These are phyloP conservation scores for Donacobius atricapilla DNA, from an alignment of 2,113 vertebrate species.

Conservation along the genomic window DNA sequence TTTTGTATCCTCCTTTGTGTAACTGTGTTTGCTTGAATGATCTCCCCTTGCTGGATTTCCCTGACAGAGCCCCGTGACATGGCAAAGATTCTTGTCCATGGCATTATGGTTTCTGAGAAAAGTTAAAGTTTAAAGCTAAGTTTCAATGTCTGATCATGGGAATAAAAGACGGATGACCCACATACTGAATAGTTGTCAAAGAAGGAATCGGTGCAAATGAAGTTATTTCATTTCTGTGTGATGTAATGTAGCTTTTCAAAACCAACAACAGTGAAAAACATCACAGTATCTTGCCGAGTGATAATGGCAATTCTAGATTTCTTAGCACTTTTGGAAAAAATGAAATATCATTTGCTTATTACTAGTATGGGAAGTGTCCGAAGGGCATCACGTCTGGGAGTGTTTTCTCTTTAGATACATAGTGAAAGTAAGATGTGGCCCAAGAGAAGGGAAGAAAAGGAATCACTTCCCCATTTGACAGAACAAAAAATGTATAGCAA, in stretches of 20 bases:
- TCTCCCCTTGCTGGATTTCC: background rate
- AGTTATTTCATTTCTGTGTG: background rate
- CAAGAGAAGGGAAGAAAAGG: background rate
- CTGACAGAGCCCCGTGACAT: background rate
- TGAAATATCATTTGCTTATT: background rate
- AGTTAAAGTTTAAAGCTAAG: background rate
- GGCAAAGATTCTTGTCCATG: background rate
- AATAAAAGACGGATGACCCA: background rate
- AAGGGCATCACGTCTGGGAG: background rate
- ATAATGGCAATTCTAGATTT: background rate
- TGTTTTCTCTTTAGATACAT: background rate
- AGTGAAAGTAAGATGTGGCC: background rate
- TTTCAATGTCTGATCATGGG: background rate
- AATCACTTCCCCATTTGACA: background rate
- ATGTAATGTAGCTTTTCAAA: background rate
- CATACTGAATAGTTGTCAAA: background rate
- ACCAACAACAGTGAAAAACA: background rate
- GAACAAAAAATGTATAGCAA: background rate
- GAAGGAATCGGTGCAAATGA: background rate
- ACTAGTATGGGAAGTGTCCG: background rate
- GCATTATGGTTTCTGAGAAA: background rate
- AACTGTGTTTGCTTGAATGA: background rate
- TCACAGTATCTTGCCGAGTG: background rate
- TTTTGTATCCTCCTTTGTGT: background rate
- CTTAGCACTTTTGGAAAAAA: background rate